Evolutionary conservation across 1,140 invertebrate genomes (phyloP).

Genomic region (Anthonomus grandis): DNA sequence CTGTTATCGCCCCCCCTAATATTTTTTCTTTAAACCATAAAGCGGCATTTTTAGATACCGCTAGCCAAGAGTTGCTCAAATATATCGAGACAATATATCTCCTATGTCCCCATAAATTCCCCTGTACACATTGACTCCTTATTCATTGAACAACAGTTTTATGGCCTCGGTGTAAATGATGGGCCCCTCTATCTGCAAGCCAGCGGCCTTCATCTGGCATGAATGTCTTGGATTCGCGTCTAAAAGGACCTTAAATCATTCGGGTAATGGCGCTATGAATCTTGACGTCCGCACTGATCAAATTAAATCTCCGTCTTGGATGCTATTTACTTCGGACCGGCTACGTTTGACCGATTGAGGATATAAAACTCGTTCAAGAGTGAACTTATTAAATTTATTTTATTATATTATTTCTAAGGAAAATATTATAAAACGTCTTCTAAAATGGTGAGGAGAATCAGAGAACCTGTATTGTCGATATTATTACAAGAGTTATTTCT

Average conservation of each 20-base stretch:
- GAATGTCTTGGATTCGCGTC: slow-evolving; percentile 35
- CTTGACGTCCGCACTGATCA: slow-evolving; percentile 51
- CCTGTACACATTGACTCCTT: slow-evolving; percentile 26
- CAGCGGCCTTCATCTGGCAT: slow-evolving; percentile 26
- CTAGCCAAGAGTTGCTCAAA: slow-evolving; percentile 19
- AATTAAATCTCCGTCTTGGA: slow-evolving; percentile 51
- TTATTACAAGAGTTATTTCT: too few species aligned
- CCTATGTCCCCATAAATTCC: slow-evolving; percentile 18
- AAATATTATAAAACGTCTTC: too few species aligned
- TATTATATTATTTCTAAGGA: too few species aligned
- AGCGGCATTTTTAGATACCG: slow-evolving; percentile 4
- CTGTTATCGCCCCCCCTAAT: too few species aligned
- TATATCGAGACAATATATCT: slow-evolving; percentile 25
- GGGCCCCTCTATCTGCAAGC: slow-evolving; percentile 23
- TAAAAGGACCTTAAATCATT: slow-evolving; percentile 50
- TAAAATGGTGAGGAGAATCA: too few species aligned
- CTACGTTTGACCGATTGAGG: too few species aligned
- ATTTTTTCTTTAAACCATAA: slow-evolving; percentile 2
- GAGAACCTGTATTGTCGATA: too few species aligned
- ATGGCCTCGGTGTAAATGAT: slow-evolving; percentile 25
- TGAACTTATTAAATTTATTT: too few species aligned
- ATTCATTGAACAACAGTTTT: slow-evolving; percentile 29
- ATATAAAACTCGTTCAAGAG: too few species aligned
- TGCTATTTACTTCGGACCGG: too few species aligned
- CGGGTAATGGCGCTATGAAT: slow-evolving; percentile 51